Conservation (phyloP, 2,888 invertebrate genomes). For the Dryomyza anilis region DNA sequence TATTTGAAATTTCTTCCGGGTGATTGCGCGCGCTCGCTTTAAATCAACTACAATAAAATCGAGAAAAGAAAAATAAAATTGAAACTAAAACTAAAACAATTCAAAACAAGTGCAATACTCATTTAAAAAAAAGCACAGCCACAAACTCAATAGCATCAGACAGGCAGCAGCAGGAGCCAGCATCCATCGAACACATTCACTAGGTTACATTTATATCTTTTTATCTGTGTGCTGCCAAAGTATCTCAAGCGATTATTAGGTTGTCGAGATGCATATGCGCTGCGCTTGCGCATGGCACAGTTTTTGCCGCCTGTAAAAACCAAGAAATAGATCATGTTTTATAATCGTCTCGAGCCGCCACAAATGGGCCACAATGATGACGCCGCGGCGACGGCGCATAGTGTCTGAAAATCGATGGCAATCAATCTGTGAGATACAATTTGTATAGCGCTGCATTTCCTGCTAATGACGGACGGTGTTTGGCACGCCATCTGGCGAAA, state of each 20-base stretch:
- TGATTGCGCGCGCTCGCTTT: constrained; percentile 34
- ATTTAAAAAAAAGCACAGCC: neutral
- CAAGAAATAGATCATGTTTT: constrained; percentile 9
- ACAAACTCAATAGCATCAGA: constrained; percentile 3
- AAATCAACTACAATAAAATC: neutral
- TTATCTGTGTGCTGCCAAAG: neutral
- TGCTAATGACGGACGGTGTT: neutral
- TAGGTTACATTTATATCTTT: neutral
- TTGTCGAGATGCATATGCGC: neutral
- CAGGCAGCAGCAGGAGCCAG: neutral
- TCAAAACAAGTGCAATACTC: neutral
- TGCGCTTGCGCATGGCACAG: constrained; percentile 16
- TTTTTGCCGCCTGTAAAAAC: neutral
- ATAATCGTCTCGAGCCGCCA: constrained; percentile 4
- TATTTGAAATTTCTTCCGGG: constrained; percentile 42
- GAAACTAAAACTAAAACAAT: neutral
- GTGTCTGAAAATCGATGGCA: too few relatives aligned
- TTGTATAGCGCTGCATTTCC: neutral
- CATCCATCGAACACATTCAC: neutral
- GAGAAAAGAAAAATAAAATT: neutral
- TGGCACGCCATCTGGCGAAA: constrained; percentile 8
- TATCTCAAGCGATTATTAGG: constrained; percentile 20
- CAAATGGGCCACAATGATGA: too few relatives aligned
- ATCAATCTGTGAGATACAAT: too few relatives aligned
- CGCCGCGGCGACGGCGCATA: too few relatives aligned